Evolutionary conservation across 2,797 vertebrate species (phyloP), one percentile per base, ranked within the genome.

Genomic region (Typhlichthys eigenmanni): DNA sequence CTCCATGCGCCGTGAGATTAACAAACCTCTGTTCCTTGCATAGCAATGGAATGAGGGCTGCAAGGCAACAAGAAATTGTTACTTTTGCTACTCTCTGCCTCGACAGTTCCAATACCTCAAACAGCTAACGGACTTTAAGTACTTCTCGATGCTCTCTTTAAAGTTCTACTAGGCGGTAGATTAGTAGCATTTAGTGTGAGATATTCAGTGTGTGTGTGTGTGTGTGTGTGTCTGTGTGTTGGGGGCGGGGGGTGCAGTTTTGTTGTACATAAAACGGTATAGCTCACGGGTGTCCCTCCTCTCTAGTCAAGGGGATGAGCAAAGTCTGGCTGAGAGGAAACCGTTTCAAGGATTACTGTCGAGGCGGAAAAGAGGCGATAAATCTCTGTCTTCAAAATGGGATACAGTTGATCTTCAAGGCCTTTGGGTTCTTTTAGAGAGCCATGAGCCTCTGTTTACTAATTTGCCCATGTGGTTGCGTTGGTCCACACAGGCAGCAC

Each of bases 261-360:
- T 75, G 78, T 82, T 77, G 59, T 32, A 79, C 51, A 71, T 47
- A 29, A 29, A 29, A 29, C n/a, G 38, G 38, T 55, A 75, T 79
- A 71, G 69, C 78, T 60, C 54, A 66, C 68, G 66, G 64, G 70
- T 55, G 62, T 13, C 52, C 29, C 13, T 52, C 52, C 62, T 71
- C 68, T 58, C 58, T n/a, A 64, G 58, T 64, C 55, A 34, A 55
- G 49, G 60, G 56, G 76, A 66, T n/a, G 62, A 68, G 29, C 49
- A 66, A 57, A 69, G 60, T 76, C 74, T 71, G 76, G 81, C 80
- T 81, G 65, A 83, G 77, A 79, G 61, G 80, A 91, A 85, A 85
- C 87, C 81, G 82, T 90, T 87, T 90, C 84, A 87, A 89, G 91
- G 92, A 93, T 93, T 92, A 92, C 89, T 89, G 90, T 88, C 85